These are phyloP conservation scores for Hemaris fuciformis DNA, from an alignment of 2,888 invertebrate genomes.

Conservation along the genomic window DNA sequence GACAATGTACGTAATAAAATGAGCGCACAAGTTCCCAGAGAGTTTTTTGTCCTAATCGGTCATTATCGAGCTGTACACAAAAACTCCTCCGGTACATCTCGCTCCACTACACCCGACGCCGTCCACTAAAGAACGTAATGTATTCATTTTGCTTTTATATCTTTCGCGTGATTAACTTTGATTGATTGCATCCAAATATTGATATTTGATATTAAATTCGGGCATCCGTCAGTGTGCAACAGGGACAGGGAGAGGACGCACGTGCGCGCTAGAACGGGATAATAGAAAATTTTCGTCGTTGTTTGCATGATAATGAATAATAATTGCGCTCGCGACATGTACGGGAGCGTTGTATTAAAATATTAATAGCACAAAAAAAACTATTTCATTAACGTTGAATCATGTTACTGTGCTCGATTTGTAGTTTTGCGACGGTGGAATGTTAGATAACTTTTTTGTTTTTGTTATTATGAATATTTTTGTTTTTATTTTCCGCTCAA, in stretches of 20 bases:
- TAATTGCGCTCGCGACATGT: constrained; percentile 45
- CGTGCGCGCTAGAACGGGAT: constrained; percentile 31
- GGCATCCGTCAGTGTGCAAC: constrained; percentile 40
- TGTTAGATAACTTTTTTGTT: neutral
- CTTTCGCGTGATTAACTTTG: constrained; percentile 80
- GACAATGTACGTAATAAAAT: constrained; percentile 64
- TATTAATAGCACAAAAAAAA: constrained; percentile 23
- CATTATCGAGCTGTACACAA: constrained; percentile 65
- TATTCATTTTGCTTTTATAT: constrained; percentile 79
- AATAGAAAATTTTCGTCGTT: constrained; percentile 32
- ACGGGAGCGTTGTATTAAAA: constrained; percentile 44
- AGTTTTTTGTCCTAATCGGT: constrained; percentile 68
- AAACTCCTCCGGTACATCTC: constrained; percentile 51
- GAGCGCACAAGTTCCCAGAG: constrained; percentile 56
- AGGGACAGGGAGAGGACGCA: constrained; percentile 36
- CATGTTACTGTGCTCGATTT: neutral
- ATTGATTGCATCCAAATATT: constrained; percentile 80
- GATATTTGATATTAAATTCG: constrained; percentile 71
- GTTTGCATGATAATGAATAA: constrained; percentile 53
- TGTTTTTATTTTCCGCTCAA: neutral
- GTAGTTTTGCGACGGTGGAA: neutral
- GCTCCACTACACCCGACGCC: constrained; percentile 63
- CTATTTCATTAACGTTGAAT: neutral
- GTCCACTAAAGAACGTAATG: constrained; percentile 67
- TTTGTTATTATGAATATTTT: neutral